Evolutionary conservation across 2,888 invertebrate species (phyloP), one percentile per base, ranked within the genome.

Genomic region (Tortricodes alternella): DNA sequence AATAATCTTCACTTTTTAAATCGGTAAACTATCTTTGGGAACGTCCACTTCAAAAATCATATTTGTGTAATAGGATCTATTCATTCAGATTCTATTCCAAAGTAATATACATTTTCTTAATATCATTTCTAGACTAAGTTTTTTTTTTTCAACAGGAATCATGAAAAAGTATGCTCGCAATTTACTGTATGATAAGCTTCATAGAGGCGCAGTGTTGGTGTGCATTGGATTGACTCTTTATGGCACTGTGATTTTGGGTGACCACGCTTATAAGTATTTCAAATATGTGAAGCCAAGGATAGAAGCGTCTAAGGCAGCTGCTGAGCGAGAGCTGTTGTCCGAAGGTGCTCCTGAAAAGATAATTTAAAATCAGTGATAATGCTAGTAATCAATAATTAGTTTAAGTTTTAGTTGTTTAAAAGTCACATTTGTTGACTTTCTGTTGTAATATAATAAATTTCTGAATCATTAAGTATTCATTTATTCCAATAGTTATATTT

Each of bases 301-400:
- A 51, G 70, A 82, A 56, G 78, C 85, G n/a, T 65, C 75, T 0
- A 80, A 80, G 50, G 75, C 73, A 56, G 79, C 82, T 2, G 81
- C 86, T 4, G 80, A 92, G 62, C 69, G 76, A 58, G 91, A 91
- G 68, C 73, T 92, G 1, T 67, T 92, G 38, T 67, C 78, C 2
- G 92, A 92, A 78, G 92, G 92, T 29, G 72, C 90, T 16, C 76
- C 84, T 9, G 87, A 89, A 29, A 83, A 78, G 70, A 62, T 84
- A 51, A 61, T 73, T 38, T 66, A 68, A 58, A 73, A 70, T 53
- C 69, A 77, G 56, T 71, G 53, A 52, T 60, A 44, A 13, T 5
- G 15, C 41, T 49, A 49, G 43, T 49, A 34, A 43, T 11, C 7
- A 44, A 34, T 44, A 27, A 44, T 46, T 64, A 64, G 46, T 61